A percentile compares a stretch with the other conserved stretches of the same genome.
phyloP scores from a whole-genome alignment of 2,888 invertebrate species.

The Volucella zonaria region DNA sequence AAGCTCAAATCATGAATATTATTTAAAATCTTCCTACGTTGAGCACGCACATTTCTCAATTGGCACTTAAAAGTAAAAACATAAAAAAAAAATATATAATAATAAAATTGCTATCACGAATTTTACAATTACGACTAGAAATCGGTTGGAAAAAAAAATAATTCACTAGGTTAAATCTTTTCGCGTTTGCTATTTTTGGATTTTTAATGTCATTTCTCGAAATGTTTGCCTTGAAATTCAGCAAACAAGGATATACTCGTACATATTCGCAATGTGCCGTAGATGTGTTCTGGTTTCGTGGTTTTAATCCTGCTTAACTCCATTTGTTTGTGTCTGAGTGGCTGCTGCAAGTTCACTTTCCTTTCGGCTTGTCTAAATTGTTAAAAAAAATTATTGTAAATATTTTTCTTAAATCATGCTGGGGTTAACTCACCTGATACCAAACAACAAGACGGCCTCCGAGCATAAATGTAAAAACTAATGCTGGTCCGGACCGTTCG shows the following conservation, averaged over 20 bases:
- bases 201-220: conserved; percentile 63
- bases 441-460: conserved; percentile 94
- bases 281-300: conserved; percentile 10
- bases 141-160: conserved; percentile 52
- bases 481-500: conserved; percentile 93
- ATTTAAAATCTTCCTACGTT: conserved; percentile 34
- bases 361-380: conserved; percentile 85
- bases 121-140: conserved; percentile 71
- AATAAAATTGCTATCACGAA: conserved; percentile 71
- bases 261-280: conserved; percentile 26
- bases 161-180: conserved; percentile 57
- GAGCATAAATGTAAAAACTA: conserved; percentile 96
- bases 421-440: conserved; percentile 82
- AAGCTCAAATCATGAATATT: conserved; percentile 44
- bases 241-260: conserved; percentile 37
- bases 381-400: conserved; percentile 6
- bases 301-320: conserved; percentile 85
- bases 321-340: conserved; percentile 85
- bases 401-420: background rate
- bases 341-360: conserved; percentile 83
- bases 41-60: conserved; percentile 60
- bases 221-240: conserved; percentile 38
- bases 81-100: conserved; percentile 53
- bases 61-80: conserved; percentile 72
- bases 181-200: conserved; percentile 46